A percentile compares a stretch with the other conserved stretches of the same genome.
Conservation (phyloP, 2,888 invertebrate genomes). For the Acholoe squamosa region DNA sequence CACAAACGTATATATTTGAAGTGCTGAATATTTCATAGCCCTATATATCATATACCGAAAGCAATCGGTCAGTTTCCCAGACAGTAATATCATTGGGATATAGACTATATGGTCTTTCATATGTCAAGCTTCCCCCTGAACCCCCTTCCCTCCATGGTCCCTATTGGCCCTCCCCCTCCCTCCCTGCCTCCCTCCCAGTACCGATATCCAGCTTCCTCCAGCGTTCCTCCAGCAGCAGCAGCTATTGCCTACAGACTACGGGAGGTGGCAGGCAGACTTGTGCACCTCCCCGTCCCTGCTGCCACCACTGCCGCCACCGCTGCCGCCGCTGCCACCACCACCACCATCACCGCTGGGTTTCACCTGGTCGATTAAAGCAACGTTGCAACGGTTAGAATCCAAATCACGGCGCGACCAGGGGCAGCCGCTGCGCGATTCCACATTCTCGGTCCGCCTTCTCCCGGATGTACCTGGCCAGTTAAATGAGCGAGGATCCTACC, state of each 20-base stretch:
- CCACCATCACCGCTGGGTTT: background rate
- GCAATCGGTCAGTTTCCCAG: no score
- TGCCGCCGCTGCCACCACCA: background rate
- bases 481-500: conserved; percentile 44
- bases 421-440: conserved; percentile 35
- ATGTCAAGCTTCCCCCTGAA: background rate
- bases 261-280: no score
- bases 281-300: background rate
- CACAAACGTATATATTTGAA: no score
- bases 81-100: no score
- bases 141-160: background rate
- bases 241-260: no score
- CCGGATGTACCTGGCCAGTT: conserved; percentile 48
- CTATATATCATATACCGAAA: no score
- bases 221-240: background rate
- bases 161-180: background rate
- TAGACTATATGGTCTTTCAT: no score
- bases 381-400: conserved; percentile 57
- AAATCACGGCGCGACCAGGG: conserved; percentile 22
- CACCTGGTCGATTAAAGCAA: conserved; percentile 46
- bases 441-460: background rate
- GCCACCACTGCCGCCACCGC: conserved; percentile 8
- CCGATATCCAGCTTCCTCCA: background rate
- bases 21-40: no score
- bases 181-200: background rate